phyloP scores from a whole-genome alignment of 2,797 vertebrate genomes.

The Eospalax fontanierii region DNA sequence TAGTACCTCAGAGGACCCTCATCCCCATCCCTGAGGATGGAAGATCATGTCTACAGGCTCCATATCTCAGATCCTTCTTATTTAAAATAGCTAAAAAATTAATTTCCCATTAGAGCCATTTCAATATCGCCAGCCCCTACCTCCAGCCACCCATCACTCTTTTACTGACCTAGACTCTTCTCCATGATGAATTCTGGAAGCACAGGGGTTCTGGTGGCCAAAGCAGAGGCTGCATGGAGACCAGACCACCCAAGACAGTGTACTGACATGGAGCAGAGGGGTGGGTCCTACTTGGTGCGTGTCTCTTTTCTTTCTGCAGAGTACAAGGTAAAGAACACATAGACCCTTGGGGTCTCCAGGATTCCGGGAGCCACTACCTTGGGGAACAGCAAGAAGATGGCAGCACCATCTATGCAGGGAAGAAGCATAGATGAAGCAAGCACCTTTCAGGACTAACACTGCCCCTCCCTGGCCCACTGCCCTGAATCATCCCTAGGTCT shows the following conservation, averaged over 20 bases:
- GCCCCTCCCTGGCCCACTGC: not conserved
- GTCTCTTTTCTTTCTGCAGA: constrained; percentile 91
- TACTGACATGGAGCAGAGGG: not conserved
- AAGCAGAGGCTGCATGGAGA: not conserved
- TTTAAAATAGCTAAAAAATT: constrained; percentile 17
- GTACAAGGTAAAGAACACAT: constrained; percentile 94
- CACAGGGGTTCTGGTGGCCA: not conserved
- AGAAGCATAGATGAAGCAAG: not conserved
- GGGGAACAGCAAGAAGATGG: constrained; percentile 49
- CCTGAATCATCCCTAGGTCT: constrained; percentile 11
- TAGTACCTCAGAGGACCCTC: not conserved
- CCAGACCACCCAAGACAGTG: fast-evolving
- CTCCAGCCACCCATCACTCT: not conserved
- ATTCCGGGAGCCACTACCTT: constrained; percentile 34
- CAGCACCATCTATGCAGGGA: constrained; percentile 10
- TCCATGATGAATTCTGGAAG: not conserved
- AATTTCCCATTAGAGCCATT: not conserved
- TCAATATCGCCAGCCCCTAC: not conserved
- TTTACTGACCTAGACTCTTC: not conserved
- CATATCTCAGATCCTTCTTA: not conserved
- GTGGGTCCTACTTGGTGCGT: constrained; percentile 11
- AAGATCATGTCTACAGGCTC: not conserved
- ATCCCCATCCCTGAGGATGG: too few species aligned
- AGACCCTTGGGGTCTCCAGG: constrained; percentile 55
- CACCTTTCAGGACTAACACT: constrained; percentile 16